These are phyloP conservation scores for Zosterops hypoxanthus DNA, from an alignment of 2,113 vertebrate genomes.

Conservation along the genomic window DNA sequence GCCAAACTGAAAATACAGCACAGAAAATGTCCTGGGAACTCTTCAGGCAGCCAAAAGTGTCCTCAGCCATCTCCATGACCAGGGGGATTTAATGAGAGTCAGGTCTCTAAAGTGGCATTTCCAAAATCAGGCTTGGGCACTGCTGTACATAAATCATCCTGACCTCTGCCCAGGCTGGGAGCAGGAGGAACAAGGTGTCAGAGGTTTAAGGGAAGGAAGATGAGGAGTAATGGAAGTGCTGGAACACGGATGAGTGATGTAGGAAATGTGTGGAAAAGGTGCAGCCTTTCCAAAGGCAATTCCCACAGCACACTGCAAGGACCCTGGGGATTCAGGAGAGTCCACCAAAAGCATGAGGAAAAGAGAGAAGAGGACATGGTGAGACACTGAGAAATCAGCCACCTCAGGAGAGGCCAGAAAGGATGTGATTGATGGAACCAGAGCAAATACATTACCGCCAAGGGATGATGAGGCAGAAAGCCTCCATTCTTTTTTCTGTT, in stretches of 20 bases:
- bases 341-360: not conserved
- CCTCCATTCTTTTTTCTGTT: not conserved
- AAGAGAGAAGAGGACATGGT: rapidly evolving
- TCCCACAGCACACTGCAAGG: not conserved
- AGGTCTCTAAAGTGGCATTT: not conserved
- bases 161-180: not conserved
- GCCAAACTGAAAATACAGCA: not conserved
- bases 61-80: not conserved
- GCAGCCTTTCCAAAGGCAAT: not conserved
- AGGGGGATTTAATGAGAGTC: not conserved
- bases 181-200: not conserved
- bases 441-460: not conserved
- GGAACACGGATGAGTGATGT: not conserved
- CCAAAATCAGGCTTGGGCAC: not conserved
- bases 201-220: not conserved
- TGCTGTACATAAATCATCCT: rapidly evolving
- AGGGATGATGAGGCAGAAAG: not conserved
- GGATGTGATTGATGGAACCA: not conserved
- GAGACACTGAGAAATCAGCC: not conserved
- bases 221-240: not conserved
- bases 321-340: not conserved
- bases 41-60: not conserved
- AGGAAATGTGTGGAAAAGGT: rapidly evolving
- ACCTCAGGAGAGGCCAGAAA: not conserved
- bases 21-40: not conserved